Percentiles rank a stretch among this genome's conserved stretches.
Conservation (phyloP, 2,888 invertebrate species). For the Oxyteleia sp. region DNA sequence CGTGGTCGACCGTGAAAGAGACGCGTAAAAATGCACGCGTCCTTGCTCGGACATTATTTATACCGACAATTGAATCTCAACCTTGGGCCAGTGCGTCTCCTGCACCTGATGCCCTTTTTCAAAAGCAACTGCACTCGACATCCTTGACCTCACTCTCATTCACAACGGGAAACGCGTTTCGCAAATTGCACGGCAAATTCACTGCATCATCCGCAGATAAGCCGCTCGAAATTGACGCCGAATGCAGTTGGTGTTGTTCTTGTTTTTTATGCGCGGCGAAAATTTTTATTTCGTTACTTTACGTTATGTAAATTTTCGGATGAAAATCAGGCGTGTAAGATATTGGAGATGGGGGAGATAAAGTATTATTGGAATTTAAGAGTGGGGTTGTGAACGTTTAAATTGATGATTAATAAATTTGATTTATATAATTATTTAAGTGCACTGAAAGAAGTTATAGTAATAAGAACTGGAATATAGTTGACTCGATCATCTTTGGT, state of each 20-base stretch:
- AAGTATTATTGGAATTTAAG: background rate
- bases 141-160: slow-evolving; percentile 63
- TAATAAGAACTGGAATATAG: no score
- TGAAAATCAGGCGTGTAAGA: no score
- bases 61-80: slow-evolving; percentile 73
- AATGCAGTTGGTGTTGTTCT: background rate
- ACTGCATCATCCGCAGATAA: slow-evolving; percentile 8
- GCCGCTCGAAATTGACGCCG: background rate
- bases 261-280: no score
- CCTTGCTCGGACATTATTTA: slow-evolving; percentile 67
- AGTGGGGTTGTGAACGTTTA: background rate
- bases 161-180: slow-evolving; percentile 52
- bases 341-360: no score
- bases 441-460: no score
- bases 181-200: slow-evolving; percentile 50
- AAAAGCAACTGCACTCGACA: slow-evolving; percentile 47
- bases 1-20: slow-evolving; percentile 56
- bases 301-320: background rate
- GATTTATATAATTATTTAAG: no score
- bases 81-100: slow-evolving; percentile 60
- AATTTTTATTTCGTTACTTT: background rate
- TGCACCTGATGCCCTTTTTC: slow-evolving; percentile 67
- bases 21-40: slow-evolving; percentile 58
- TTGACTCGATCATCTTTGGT: no score
- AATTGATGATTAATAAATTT: no score